Conservation (phyloP, 1,140 invertebrate species). For the Halictus rubicundus region DNA sequence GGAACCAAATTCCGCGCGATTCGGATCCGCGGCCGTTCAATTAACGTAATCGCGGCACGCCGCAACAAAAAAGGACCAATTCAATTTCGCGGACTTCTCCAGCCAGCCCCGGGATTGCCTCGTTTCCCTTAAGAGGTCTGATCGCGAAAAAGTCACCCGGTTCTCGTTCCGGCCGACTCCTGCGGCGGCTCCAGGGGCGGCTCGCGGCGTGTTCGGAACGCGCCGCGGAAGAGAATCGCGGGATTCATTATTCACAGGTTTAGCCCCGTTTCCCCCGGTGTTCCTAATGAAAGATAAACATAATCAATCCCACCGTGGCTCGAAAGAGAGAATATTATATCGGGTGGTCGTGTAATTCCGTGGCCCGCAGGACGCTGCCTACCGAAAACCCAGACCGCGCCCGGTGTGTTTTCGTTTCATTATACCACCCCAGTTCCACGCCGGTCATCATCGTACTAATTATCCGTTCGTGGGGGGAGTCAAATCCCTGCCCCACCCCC, state of each 20-base stretch:
- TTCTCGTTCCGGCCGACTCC: no score
- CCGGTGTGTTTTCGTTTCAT: conserved; percentile 77
- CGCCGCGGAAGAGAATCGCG: conserved; percentile 61
- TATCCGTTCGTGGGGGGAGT: conserved; percentile 58
- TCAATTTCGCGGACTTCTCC: conserved; percentile 18
- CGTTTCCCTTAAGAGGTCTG: conserved; percentile 16
- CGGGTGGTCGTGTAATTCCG: conserved; percentile 71
- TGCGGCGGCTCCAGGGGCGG: not conserved
- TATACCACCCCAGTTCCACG: conserved; percentile 59
- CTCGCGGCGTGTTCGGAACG: not conserved
- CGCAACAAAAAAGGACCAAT: conserved; percentile 32
- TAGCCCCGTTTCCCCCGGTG: conserved; percentile 54
- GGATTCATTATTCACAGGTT: conserved; percentile 76
- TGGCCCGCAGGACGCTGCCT: conserved; percentile 38
- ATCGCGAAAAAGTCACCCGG: conserved; percentile 20
- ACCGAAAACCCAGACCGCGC: conserved; percentile 27
- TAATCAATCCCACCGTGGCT: conserved; percentile 73
- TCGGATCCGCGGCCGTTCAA: conserved; percentile 14
- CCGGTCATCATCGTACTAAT: conserved; percentile 72
- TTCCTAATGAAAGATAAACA: conserved; percentile 80
- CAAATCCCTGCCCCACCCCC: not conserved
- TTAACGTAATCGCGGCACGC: conserved; percentile 39
- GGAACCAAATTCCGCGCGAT: not conserved
- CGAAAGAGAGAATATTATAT: conserved; percentile 79
- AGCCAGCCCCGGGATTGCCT: conserved; percentile 17